Percentiles rank a stretch among this genome's conserved stretches.
These are phyloP conservation scores for Rhynchophorus ferrugineus DNA, from an alignment of 1,140 invertebrate species.

Conservation along the genomic window DNA sequence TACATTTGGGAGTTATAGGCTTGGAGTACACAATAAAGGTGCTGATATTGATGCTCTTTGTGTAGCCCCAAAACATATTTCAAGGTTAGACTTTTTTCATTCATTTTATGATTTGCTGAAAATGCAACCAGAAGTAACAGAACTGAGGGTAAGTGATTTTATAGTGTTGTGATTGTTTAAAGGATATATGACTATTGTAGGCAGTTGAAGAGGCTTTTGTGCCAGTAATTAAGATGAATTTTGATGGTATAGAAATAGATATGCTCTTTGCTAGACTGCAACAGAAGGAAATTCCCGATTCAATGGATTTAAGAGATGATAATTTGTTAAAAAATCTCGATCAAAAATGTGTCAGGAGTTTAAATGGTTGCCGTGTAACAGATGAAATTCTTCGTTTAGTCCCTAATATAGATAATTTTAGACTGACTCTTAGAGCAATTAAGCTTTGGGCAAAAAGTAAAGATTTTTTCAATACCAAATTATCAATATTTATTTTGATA, in stretches of 20 bases:
- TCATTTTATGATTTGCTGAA: constrained; percentile 90
- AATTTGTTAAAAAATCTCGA: constrained; percentile 91
- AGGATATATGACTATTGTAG: constrained; percentile 38
- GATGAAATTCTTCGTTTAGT: constrained; percentile 96
- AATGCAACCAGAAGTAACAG: constrained; percentile 78
- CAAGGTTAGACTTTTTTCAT: constrained; percentile 88
- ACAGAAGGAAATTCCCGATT: constrained; percentile 81
- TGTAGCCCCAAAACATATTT: constrained; percentile 93
- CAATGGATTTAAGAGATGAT: constrained; percentile 83
- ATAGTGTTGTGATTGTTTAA: neutral
- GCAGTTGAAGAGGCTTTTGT: constrained; percentile 98
- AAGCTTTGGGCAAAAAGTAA: constrained; percentile 99
- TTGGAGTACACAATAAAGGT: constrained; percentile 90
- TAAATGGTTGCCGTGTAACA: constrained; percentile 97
- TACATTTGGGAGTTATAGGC: constrained; percentile 94
- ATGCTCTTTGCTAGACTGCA: constrained; percentile 93
- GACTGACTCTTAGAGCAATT: constrained; percentile 86
- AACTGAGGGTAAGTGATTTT: constrained; percentile 57
- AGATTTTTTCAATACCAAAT: too few species aligned
- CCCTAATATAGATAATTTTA: constrained; percentile 91
- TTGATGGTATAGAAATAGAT: constrained; percentile 98
- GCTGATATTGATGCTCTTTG: constrained; percentile 99
- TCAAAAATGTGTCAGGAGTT: constrained; percentile 90
- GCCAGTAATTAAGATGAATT: constrained; percentile 98
- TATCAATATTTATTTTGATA: neutral